These are phyloP conservation scores for Drosophila novamexicana DNA, from an alignment of 1,140 invertebrate genomes.

Conservation along the genomic window DNA sequence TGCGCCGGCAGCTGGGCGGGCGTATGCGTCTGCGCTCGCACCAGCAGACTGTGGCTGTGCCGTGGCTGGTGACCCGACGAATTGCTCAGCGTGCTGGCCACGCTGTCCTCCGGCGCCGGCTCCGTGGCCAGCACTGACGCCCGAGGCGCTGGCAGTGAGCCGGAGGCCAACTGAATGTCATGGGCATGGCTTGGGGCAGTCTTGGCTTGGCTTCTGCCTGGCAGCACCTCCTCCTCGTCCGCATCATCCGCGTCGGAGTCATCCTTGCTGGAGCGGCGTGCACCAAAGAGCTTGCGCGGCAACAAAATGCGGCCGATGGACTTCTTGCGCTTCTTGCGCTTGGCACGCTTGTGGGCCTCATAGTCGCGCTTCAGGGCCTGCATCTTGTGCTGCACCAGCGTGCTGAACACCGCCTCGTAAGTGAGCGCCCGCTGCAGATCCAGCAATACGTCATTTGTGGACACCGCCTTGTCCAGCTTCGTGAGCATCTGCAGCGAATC, in stretches of 20 bases:
- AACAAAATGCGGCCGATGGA: constrained; percentile 77
- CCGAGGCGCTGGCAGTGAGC: constrained; percentile 27
- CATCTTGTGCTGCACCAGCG: constrained; percentile 82
- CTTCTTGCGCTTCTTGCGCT: constrained; percentile 72
- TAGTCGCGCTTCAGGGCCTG: constrained; percentile 81
- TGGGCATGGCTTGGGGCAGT: constrained; percentile 24
- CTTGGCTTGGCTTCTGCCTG: background rate
- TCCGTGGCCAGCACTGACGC: background rate
- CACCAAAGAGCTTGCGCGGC: constrained; percentile 66
- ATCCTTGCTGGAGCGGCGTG: constrained; percentile 53
- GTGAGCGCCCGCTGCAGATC: constrained; percentile 74
- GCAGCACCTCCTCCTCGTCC: constrained; percentile 10
- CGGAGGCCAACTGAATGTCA: constrained; percentile 53
- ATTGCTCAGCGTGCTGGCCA: constrained; percentile 77
- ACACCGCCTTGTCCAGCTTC: constrained; percentile 82
- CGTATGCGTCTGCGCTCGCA: constrained; percentile 73
- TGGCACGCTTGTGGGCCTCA: constrained; percentile 77
- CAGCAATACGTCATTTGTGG: constrained; percentile 77
- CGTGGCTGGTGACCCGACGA: constrained; percentile 53
- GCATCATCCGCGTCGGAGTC: constrained; percentile 33
- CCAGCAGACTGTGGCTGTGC: constrained; percentile 66
- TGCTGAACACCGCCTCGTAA: constrained; percentile 79
- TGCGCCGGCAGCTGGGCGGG: constrained; percentile 25
- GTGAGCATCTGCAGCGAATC: constrained; percentile 64
- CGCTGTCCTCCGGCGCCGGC: constrained; percentile 62